Percentiles rank a stretch among this genome's conserved stretches.
These are phyloP conservation scores for Phymastichus coffea DNA, from an alignment of 1,140 invertebrate genomes.

Conservation along the genomic window DNA sequence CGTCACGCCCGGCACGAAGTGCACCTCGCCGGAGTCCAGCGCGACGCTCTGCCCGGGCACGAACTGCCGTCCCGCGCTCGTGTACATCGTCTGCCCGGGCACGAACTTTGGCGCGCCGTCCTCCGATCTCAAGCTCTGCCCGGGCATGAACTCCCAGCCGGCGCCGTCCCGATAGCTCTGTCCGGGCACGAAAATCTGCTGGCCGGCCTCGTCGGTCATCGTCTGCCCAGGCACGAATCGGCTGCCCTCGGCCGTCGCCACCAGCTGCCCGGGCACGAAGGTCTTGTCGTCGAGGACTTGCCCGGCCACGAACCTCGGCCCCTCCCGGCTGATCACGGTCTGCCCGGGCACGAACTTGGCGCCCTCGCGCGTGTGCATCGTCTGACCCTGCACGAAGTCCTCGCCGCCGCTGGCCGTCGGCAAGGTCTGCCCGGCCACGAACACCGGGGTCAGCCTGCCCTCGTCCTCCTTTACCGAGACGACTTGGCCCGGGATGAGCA, in stretches of 20 bases:
- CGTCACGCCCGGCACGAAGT: slow-evolving; percentile 65
- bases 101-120: slow-evolving; percentile 58
- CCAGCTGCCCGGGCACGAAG: slow-evolving; percentile 70
- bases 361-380: slow-evolving; percentile 51
- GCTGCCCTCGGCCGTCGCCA: slow-evolving; percentile 59
- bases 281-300: slow-evolving; percentile 58
- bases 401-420: slow-evolving; percentile 42
- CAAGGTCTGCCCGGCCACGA: slow-evolving; percentile 58
- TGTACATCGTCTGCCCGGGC: slow-evolving; percentile 63
- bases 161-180: slow-evolving; percentile 45
- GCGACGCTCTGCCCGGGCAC: slow-evolving; percentile 67
- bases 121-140: slow-evolving; percentile 51
- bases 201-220: slow-evolving; percentile 55
- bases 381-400: slow-evolving; percentile 57
- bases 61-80: slow-evolving; percentile 61
- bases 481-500: slow-evolving; percentile 70
- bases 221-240: slow-evolving; percentile 64
- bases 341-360: slow-evolving; percentile 66
- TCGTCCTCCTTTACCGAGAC: slow-evolving; percentile 47
- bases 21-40: slow-evolving; percentile 54
- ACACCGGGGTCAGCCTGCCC: slow-evolving; percentile 47
- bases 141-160: slow-evolving; percentile 56
- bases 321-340: slow-evolving; percentile 65
- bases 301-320: slow-evolving; percentile 68
- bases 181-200: slow-evolving; percentile 58